Evolutionary conservation across 2,797 vertebrate genomes (phyloP), one percentile per base, ranked within the genome.

Genomic region (Mus minutoides): DNA sequence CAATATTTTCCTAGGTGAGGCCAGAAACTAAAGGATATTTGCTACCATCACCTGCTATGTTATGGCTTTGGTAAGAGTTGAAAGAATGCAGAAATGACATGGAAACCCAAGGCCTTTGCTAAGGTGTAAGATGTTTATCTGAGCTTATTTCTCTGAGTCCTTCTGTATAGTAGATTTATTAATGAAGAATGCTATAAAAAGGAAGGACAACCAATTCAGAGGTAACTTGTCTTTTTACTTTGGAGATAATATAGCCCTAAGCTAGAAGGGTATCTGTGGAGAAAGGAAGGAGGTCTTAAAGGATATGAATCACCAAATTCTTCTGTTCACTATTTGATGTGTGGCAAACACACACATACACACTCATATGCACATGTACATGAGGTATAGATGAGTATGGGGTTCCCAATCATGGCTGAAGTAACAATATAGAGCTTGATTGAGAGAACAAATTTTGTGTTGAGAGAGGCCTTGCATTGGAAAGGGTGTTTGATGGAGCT

Each of bases 21-120:
- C 3, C 4, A 60, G 37, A 31, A 58, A 54, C 6, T 71, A 0
- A 31, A 22, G 9, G n/a, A 91, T 56, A 89, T n/a, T 16, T 17
- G n/a, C 11, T 49, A 29, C 0, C 3, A 9, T 84, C 3, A 37
- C 49, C 11, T 2, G 0, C 22, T 87, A 3, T 60, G n/a, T 7
- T 31, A 52, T 11, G 60, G 1, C 16, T 95, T 91, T 69, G 10
- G 84, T 62, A 10, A 43, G 2, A 22, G 26, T 49, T 19, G 10
- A 62, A 79, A 19, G 9, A n/a, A 12, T 21, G 54, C 29, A 78
- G 16, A 80, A 16, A 17, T 6, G 8, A 21, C 54, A 17, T 37
- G 12, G 12, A 91, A 60, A 13, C 1, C 14, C 62, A 73, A 34
- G 40, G 2, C 19, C 78, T 62, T 78, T 26, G 4, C 83, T 46